Evolutionary conservation across 2,888 invertebrate genomes (phyloP), one percentile per base, ranked within the genome.

Genomic region (Sturmia bella): DNA sequence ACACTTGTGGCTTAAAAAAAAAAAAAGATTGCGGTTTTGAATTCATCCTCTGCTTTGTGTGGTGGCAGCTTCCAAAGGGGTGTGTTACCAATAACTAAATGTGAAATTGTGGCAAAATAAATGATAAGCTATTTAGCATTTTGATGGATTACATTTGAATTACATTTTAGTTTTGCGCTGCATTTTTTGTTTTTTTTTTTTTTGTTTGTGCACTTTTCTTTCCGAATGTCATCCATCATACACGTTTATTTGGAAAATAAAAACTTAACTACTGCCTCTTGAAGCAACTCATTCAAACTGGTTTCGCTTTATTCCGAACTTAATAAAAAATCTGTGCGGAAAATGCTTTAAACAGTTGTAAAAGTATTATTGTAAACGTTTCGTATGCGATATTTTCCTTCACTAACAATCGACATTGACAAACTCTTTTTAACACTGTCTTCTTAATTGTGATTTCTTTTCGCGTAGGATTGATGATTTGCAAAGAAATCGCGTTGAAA

Each of bases 111-210:
- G 68, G 63, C 77, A 76, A 68, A 63, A 57, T 81, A 64, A 82
- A 43, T 78, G 78, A 82, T 74, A 82, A 82, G 76, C 76, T 80
- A 82, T 78, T 82, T 74, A 78, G 56, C 57, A 82, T 78, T 74
- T 78, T 82, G 82, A 82, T 82, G 73, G 74, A 82, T 82, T 82
- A 74, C 74, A 74, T 74, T 82, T 74, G 73, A 82, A 69, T 73
- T 74, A 74, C 69, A 63, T 45, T 70, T 75, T 41, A 57, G 70
- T 37, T 63, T 5, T 32, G 54, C 56, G 56, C 13, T 50, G 21
- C 43, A 27, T 32, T 32, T 19, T 32, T 17, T 13, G 6, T 5
- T 0, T 9, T 12, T 0, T 13, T 43, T 21, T 41, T 39, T 19
- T 72, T n/a, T 15, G 43, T n/a, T n/a, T n/a, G n/a, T n/a, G n/a